phyloP scores from a whole-genome alignment of 2,888 invertebrate species.

The Bombylius major region DNA sequence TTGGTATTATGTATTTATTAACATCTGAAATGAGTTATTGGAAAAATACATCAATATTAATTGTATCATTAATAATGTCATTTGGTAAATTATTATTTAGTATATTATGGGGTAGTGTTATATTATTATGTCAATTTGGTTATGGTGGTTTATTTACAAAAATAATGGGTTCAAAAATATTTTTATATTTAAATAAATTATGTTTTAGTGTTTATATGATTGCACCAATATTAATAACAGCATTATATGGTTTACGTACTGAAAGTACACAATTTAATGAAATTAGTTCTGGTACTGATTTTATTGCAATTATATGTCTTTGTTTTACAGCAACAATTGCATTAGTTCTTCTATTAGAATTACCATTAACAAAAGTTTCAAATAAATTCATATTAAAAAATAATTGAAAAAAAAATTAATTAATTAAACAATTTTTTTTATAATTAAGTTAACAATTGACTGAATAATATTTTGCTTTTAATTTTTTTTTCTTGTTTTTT shows the following conservation, averaged over 20 bases:
- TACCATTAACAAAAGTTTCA: conserved; percentile 23
- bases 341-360: conserved; percentile 20
- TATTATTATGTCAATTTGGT: conserved; percentile 22
- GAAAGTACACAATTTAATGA: conserved; percentile 24
- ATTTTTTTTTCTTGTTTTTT: too few relatives aligned
- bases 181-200: conserved; percentile 25
- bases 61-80: conserved; percentile 25
- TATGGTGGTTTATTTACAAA: conserved; percentile 20
- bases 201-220: conserved; percentile 27
- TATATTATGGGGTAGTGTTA: conserved; percentile 21
- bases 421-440: too few relatives aligned
- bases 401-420: too few relatives aligned
- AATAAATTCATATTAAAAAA: conserved; percentile 15
- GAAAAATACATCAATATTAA: conserved; percentile 22
- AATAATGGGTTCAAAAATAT: conserved; percentile 21
- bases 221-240: conserved; percentile 23
- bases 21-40: conserved; percentile 27
- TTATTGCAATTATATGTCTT: conserved; percentile 19
- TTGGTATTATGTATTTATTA: conserved; percentile 17
- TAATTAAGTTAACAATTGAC: too few relatives aligned
- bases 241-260: conserved; percentile 20
- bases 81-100: conserved; percentile 26
- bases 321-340: conserved; percentile 16
- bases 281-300: conserved; percentile 21
- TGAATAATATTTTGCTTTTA: too few relatives aligned